These are phyloP conservation scores for Apotomis capreana DNA, from an alignment of 2,888 invertebrate genomes.

Conservation along the genomic window DNA sequence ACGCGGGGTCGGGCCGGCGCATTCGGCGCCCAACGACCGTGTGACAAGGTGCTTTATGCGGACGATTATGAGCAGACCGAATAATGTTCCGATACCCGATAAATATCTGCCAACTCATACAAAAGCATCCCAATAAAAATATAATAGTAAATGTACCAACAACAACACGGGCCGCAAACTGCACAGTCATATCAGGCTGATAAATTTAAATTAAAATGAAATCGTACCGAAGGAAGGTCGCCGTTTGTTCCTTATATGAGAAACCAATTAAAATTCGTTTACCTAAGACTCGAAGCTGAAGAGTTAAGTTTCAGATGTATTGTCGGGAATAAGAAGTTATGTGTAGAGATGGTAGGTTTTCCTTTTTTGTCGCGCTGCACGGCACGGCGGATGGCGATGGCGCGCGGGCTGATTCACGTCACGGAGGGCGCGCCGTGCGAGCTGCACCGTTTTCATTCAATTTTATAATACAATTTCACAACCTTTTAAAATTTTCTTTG, in stretches of 20 bases:
- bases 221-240: conserved; percentile 62
- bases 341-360: conserved; percentile 32
- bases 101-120: conserved; percentile 84
- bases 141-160: conserved; percentile 82
- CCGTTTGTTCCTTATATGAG: conserved; percentile 55
- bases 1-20: conserved; percentile 72
- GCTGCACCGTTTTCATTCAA: conserved; percentile 48
- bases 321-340: conserved; percentile 5
- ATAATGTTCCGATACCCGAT: conserved; percentile 82
- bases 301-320: conserved; percentile 16
- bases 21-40: conserved; percentile 82
- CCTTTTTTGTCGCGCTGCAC: conserved; percentile 38
- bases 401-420: conserved; percentile 51
- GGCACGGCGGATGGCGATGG: conserved; percentile 22
- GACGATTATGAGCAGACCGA: conserved; percentile 81
- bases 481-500: conserved; percentile 46
- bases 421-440: conserved; percentile 47
- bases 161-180: conserved; percentile 75
- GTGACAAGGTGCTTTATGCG: conserved; percentile 83
- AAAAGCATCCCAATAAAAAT: conserved; percentile 83
- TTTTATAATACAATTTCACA: conserved; percentile 54
- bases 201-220: conserved; percentile 77
- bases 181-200: conserved; percentile 79
- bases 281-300: conserved; percentile 27
- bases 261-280: conserved; percentile 68